Evolutionary conservation across 1,140 invertebrate genomes (phyloP), one percentile per base, ranked within the genome.

Genomic region (Bombus picipes): DNA sequence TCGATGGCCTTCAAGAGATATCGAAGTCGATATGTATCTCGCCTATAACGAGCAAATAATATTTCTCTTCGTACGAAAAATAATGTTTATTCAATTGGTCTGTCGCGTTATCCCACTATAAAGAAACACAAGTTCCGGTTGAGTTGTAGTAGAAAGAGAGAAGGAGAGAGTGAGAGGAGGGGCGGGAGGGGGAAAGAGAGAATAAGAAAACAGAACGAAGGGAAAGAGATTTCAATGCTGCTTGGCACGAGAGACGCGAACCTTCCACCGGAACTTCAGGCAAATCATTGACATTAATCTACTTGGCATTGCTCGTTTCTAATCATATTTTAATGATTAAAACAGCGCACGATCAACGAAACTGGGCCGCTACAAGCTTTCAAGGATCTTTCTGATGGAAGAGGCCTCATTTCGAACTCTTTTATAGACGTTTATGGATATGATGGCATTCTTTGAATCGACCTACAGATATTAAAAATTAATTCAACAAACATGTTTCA

Each of bases 201-300:
- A 34, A 34, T 9, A 15, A 68, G 15, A 10, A 34, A 68, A 34
- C 22, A 22, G n/a, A 2, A 28, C 37, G 25, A 39, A 71, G 37
- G 22, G 28, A 39, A 12, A 53, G 25, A 71, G 79, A 81, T 13
- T 47, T 68, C 18, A 37, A 70, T 72, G 68, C 28, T 34, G 68
- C 18, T 34, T 57, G 43, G n/a, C 78, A 39, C n/a, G 32, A 53
- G 32, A 53, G 10, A 37, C 65, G 65, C 65, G 47, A 53, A 73
- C 18, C 43, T 43, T 73, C 8, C 9, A 73, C 28, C 39, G 53
- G 70, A 82, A 47, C n/a, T 74, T 41, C 2, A 2, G 15, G 8
- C 53, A 13, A 82, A 75, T 75, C 59, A 39, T 47, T 82, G 53
- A 74, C 59, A 75, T 82, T 47, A 82, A 82, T 74, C 57, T 74